A percentile compares a stretch with the other conserved stretches of the same genome.
phyloP scores from a whole-genome alignment of 2,888 invertebrate species.

The Caenorhabditis sp. region DNA sequence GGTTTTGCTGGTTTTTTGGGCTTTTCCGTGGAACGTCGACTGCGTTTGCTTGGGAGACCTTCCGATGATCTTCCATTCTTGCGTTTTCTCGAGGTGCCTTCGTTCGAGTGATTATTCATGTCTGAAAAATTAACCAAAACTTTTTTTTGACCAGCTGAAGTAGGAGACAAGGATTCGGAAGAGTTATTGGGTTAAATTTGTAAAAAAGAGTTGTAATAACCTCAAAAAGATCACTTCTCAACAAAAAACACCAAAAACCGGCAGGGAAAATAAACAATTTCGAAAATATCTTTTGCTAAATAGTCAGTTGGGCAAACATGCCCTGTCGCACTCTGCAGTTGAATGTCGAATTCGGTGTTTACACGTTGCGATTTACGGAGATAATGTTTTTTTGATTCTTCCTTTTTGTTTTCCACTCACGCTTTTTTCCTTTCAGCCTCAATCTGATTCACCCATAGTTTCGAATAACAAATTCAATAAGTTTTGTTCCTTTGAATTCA shows the following conservation, averaged over 20 bases:
- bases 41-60: not conserved
- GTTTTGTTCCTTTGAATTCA: not conserved
- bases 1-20: not conserved
- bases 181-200: not conserved
- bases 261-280: not conserved
- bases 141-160: too few species aligned
- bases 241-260: not conserved
- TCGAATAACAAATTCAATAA: too few species aligned
- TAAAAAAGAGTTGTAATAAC: not conserved
- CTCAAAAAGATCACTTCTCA: not conserved
- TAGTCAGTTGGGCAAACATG: conserved; percentile 6
- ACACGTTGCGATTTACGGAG: conserved; percentile 39
- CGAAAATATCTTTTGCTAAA: not conserved
- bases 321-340: conserved; percentile 15
- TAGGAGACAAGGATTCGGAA: not conserved
- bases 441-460: too few species aligned
- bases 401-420: not conserved
- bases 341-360: conserved; percentile 9
- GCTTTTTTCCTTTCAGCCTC: not conserved
- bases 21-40: not conserved
- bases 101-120: not conserved
- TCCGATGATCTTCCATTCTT: not conserved
- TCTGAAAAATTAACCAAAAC: not conserved
- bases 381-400: not conserved
- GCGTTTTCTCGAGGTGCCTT: not conserved